These are phyloP conservation scores for Chymomyza costata DNA, from an alignment of 1,140 invertebrate species.

Conservation along the genomic window DNA sequence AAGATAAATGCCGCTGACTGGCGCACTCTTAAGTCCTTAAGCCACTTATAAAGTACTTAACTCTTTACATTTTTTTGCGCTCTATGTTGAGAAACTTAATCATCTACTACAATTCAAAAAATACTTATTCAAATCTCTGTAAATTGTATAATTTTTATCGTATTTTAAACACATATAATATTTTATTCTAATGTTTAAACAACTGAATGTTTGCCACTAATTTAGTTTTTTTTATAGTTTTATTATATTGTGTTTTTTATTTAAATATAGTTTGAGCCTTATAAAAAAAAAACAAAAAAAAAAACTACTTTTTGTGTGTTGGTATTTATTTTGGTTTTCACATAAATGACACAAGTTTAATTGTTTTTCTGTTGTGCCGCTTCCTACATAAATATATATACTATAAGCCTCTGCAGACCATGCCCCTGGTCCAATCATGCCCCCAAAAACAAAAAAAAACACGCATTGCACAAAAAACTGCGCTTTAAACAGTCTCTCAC, in stretches of 20 bases:
- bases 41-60: too few relatives aligned
- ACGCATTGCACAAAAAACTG: background rate
- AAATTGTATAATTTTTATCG: conserved; percentile 54
- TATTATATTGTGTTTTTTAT: conserved; percentile 48
- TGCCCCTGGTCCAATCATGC: conserved; percentile 8
- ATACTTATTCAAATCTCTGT: conserved; percentile 59
- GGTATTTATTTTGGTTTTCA: conserved; percentile 61
- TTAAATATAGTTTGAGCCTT: conserved; percentile 60
- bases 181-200: conserved; percentile 38
- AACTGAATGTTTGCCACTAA: conserved; percentile 66
- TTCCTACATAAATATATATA: conserved; percentile 32
- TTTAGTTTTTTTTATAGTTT: conserved; percentile 66
- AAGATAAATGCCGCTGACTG: too few relatives aligned
- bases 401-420: conserved; percentile 23
- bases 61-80: too few relatives aligned
- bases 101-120: conserved; percentile 20
- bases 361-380: conserved; percentile 56
- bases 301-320: conserved; percentile 66
- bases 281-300: conserved; percentile 42
- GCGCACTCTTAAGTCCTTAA: too few relatives aligned
- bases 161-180: conserved; percentile 25
- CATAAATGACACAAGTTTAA: conserved; percentile 29
- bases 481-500: background rate
- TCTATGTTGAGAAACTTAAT: conserved; percentile 20
- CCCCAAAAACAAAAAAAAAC: too few relatives aligned